Percentiles rank a stretch among this genome's conserved stretches.
These are phyloP conservation scores for Euspilapteryx auroguttella DNA, from an alignment of 2,888 invertebrate species.

Conservation along the genomic window DNA sequence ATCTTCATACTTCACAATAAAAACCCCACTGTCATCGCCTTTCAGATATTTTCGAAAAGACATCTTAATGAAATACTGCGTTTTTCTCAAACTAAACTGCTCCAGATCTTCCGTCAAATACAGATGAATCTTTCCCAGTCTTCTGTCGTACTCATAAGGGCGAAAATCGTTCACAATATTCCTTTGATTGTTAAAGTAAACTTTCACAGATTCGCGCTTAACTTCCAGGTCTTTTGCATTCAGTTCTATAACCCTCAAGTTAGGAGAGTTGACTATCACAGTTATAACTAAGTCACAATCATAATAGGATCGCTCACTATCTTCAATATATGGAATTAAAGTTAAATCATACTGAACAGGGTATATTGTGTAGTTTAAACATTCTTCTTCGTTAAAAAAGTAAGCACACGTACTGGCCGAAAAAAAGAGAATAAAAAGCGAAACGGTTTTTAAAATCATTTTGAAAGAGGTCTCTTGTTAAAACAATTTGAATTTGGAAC, in stretches of 20 bases:
- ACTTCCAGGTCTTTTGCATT: conserved; percentile 33
- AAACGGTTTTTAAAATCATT: conserved; percentile 10
- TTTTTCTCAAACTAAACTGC: conserved; percentile 19
- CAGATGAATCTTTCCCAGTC: conserved; percentile 26
- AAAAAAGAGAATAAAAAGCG: conserved; percentile 13
- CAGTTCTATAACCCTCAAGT: conserved; percentile 29
- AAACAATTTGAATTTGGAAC: not conserved
- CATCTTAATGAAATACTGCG: conserved; percentile 28
- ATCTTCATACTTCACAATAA: conserved; percentile 30
- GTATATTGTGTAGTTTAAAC: conserved; percentile 46
- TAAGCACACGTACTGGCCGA: conserved; percentile 21
- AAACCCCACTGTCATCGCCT: conserved; percentile 23
- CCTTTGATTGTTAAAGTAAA: conserved; percentile 17
- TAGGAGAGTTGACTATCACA: conserved; percentile 34
- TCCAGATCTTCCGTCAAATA: conserved; percentile 27
- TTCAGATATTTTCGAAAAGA: conserved; percentile 24
- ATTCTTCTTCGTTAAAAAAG: conserved; percentile 32
- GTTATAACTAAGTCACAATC: conserved; percentile 37
- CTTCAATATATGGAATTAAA: conserved; percentile 27
- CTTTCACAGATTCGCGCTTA: conserved; percentile 20
- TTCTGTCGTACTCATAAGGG: conserved; percentile 26
- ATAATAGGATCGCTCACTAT: conserved; percentile 22
- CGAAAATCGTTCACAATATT: conserved; percentile 28
- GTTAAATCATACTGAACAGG: conserved; percentile 44
- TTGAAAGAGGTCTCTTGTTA: conserved; percentile 5